Conservation (phyloP, 2,113 vertebrate genomes). For the Percina caprodes region DNA sequence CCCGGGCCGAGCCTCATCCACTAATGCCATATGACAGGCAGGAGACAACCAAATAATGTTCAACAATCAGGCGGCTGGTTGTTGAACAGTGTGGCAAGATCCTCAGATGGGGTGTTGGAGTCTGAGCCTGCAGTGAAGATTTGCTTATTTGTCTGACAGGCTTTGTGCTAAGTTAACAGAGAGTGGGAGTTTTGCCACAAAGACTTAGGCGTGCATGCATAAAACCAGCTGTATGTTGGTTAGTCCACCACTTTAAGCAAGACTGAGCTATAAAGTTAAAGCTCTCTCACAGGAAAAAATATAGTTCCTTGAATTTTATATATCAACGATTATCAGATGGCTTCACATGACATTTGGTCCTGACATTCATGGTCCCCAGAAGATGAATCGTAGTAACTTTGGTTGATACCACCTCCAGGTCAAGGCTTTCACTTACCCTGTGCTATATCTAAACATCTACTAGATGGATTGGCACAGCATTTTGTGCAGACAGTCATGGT, state of each 20-base stretch:
- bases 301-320: not conserved
- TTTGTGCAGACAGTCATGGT: not conserved
- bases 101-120: conserved; percentile 38
- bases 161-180: conserved; percentile 59
- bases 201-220: conserved; percentile 31
- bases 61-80: conserved; percentile 54
- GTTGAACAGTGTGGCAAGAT: conserved; percentile 45
- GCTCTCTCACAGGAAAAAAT: too few species aligned
- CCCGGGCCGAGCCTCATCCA: conserved; percentile 42
- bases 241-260: not conserved
- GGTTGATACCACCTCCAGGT: not conserved
- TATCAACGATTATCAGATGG: not conserved
- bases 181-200: conserved; percentile 36
- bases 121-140: conserved; percentile 36
- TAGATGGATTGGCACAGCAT: not conserved
- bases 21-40: conserved; percentile 80
- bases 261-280: too few species aligned
- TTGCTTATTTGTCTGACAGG: conserved; percentile 56
- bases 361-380: not conserved
- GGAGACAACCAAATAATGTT: conserved; percentile 71
- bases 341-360: not conserved
- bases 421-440: not conserved
- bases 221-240: not conserved
- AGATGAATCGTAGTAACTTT: not conserved
- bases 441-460: not conserved